A percentile compares a stretch with the other conserved stretches of the same genome.
These are phyloP conservation scores for cat (Felis catus) DNA, from an alignment of 2,113 vertebrate genomes.

Conservation along the genomic window F.catus_Fca126_mat1.0 CM031419.1:46675501-46676000, in stretches of 20 bases:
- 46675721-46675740: slow-evolving; percentile 11
- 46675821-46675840: slow-evolving; percentile 17
- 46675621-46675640: background rate
- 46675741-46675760: background rate
- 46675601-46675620: background rate
- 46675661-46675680: background rate
- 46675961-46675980: background rate
- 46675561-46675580: background rate
- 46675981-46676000: background rate
- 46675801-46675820: background rate
- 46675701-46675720: background rate
- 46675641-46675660: background rate
- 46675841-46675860: background rate
- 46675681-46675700: background rate
- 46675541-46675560: background rate
- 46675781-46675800: background rate
- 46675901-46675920: background rate
- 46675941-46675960: background rate
- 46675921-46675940: slow-evolving; percentile 10
- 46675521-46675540: background rate
- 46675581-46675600: background rate
- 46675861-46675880: background rate
- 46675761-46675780: background rate
- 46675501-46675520: background rate
- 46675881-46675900: background rate